Evolutionary conservation across 2,888 invertebrate genomes (phyloP).

Genomic region (Cheilosia variabilis): DNA sequence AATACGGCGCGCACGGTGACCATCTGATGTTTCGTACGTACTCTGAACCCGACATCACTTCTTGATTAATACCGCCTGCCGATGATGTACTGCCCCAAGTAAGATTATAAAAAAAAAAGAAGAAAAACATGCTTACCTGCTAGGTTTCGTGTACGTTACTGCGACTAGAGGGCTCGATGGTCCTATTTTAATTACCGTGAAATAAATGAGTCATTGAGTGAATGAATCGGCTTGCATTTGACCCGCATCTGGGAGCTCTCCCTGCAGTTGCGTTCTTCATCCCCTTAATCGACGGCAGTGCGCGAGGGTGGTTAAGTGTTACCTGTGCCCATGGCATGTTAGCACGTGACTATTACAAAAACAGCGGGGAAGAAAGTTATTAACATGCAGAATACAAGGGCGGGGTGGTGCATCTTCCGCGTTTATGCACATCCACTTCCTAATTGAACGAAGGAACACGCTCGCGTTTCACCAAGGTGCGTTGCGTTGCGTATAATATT

Average conservation of each 20-base stretch:
- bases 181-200: slow-evolving; percentile 70
- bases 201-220: slow-evolving; percentile 68
- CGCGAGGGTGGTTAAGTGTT: slow-evolving; percentile 63
- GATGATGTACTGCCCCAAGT: slow-evolving; percentile 64
- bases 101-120: slow-evolving; percentile 14
- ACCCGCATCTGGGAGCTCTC: slow-evolving; percentile 20
- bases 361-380: slow-evolving; percentile 15
- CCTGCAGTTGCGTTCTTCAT: slow-evolving; percentile 20
- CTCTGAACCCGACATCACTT: slow-evolving; percentile 51
- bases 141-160: slow-evolving; percentile 37
- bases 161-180: slow-evolving; percentile 35
- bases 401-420: slow-evolving; percentile 23
- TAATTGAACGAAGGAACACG: slow-evolving; percentile 47
- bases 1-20: slow-evolving; percentile 30
- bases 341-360: slow-evolving; percentile 44
- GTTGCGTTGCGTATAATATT: slow-evolving; percentile 27
- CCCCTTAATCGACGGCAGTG: slow-evolving; percentile 9
- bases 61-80: slow-evolving; percentile 66
- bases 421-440: slow-evolving; percentile 4
- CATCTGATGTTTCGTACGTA: slow-evolving; percentile 62
- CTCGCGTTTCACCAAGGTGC: slow-evolving; percentile 30
- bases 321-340: slow-evolving; percentile 63
- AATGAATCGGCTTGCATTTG: slow-evolving; percentile 37
- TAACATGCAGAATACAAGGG: slow-evolving; percentile 19
- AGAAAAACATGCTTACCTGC: slow-evolving; percentile 63